phyloP scores from a whole-genome alignment of 2,113 vertebrate genomes.

The Actenoides hombroni region DNA sequence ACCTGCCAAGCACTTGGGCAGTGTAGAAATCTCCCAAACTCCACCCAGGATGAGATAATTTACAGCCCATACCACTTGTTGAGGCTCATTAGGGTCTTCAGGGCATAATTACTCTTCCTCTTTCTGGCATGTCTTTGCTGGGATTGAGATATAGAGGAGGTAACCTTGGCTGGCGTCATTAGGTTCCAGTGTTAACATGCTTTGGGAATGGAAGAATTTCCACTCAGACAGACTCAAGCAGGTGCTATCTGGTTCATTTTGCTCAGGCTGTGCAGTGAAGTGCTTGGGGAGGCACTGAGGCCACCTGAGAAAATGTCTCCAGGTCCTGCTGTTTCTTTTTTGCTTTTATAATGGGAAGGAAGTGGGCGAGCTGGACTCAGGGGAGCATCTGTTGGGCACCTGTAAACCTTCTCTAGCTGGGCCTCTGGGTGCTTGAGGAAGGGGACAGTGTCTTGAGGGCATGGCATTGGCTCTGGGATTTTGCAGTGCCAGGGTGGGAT shows the following conservation, averaged over 20 bases:
- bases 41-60: neutral
- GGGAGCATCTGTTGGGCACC: accelerated
- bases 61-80: neutral
- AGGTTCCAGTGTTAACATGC: neutral
- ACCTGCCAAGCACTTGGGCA: accelerated
- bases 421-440: accelerated
- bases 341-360: accelerated
- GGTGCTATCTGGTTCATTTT: accelerated
- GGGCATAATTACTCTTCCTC: neutral
- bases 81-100: neutral
- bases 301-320: too few relatives aligned
- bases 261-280: accelerated
- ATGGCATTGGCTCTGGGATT: accelerated
- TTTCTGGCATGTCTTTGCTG: neutral
- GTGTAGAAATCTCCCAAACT: neutral
- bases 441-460: neutral
- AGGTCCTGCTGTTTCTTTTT: accelerated
- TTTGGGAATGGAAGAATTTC: accelerated
- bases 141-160: neutral
- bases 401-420: neutral
- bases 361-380: neutral
- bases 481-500: accelerated
- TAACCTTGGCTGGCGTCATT: accelerated
- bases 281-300: accelerated
- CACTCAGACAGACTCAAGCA: accelerated